Evolutionary conservation across 2,888 invertebrate genomes (phyloP), one percentile per base, ranked within the genome.

Genomic region (Stegophylla sp.): DNA sequence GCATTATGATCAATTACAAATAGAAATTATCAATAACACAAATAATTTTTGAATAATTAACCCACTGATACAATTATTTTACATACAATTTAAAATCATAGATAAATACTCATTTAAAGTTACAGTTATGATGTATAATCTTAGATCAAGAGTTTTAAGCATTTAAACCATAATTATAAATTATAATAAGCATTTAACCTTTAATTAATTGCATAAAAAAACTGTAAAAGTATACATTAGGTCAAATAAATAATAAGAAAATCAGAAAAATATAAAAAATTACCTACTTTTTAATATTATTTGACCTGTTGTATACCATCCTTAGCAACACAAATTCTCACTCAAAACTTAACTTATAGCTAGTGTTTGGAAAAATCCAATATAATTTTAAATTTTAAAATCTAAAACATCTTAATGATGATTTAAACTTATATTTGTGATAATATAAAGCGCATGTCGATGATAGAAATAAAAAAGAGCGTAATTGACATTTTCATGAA

Each of bases 351-450:
- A 56, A 66, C 43, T 59, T 71, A 69, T 28, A 51, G 13, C 23
- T 76, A 67, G 9, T 59, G 41, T 45, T 59, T 45, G 28, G n/a
- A n/a, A n/a, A n/a, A n/a, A n/a, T n/a, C n/a, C n/a, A n/a, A n/a
- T n/a, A n/a, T n/a, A n/a, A n/a, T n/a, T n/a, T n/a, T n/a, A n/a
- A n/a, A n/a, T n/a, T n/a, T n/a, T n/a, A n/a, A n/a, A n/a, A 63
- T 61, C 15, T 61, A 79, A 79, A 71, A 79, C 66, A 79, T 48
- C 17, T 61, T 71, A 59, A 77, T 59, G 34, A 66, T 51, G 64
- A 34, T 34, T 34, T n/a, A 34, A 34, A 34, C 13, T 63, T 61
- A 43, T 1, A 53, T 51, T 61, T 71, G 28, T 69, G 48, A 59
- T 63, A n/a, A n/a, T n/a, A 79, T 79, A 71, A 71, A 61, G 61